Evolutionary conservation across 2,797 vertebrate species (phyloP).

Genomic region (Sebastiscus tertius): DNA sequence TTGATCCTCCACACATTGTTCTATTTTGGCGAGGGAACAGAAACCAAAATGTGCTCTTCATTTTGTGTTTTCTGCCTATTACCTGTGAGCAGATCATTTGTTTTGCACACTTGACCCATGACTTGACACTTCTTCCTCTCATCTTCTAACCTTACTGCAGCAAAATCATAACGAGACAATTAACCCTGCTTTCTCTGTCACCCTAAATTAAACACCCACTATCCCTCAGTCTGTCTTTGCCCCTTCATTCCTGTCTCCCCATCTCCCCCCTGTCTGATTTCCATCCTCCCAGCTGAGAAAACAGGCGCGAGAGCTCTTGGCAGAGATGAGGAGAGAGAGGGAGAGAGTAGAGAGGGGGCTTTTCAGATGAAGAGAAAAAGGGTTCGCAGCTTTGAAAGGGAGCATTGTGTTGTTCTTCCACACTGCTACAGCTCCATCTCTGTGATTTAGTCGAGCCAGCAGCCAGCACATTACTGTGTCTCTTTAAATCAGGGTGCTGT

Average conservation of each 20-base stretch:
- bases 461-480: slow-evolving; percentile 74
- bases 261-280: slow-evolving; percentile 67
- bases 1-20: slow-evolving; percentile 47
- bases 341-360: slow-evolving; percentile 57
- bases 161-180: slow-evolving; percentile 8
- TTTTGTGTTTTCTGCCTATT: neutral
- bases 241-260: slow-evolving; percentile 40
- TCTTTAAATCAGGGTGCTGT: slow-evolving; percentile 69
- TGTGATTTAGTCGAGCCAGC: slow-evolving; percentile 68
- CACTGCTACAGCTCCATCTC: slow-evolving; percentile 64
- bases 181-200: slow-evolving; percentile 4
- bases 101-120: slow-evolving; percentile 1
- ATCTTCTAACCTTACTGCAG: neutral
- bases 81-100: neutral
- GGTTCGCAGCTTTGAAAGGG: slow-evolving; percentile 71
- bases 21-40: neutral
- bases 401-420: slow-evolving; percentile 73
- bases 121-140: neutral
- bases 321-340: slow-evolving; percentile 61
- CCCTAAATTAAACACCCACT: slow-evolving; percentile 17
- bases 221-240: neutral
- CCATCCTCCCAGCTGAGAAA: slow-evolving; percentile 82
- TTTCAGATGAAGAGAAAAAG: slow-evolving; percentile 66
- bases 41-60: neutral
- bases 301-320: slow-evolving; percentile 73